Conservation (phyloP, 1,140 invertebrate species). For the Lepidurus arcticus region DNA sequence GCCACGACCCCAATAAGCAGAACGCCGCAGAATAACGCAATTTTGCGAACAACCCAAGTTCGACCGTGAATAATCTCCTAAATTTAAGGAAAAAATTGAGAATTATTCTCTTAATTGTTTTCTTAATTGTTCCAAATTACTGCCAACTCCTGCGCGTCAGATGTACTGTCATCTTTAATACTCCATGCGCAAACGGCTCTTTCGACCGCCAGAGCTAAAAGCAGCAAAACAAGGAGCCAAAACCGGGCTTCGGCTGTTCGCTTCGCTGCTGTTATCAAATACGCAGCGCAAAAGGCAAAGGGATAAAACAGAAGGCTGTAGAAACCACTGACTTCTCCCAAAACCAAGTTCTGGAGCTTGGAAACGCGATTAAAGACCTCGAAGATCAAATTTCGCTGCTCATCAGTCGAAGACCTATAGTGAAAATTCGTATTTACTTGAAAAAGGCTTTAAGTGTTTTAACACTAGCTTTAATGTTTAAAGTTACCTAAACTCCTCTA, state of each 20-base stretch:
- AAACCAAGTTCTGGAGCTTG: slow-evolving; percentile 49
- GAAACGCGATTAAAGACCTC: slow-evolving; percentile 54
- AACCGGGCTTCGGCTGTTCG: slow-evolving; percentile 50
- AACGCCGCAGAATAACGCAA: slow-evolving; percentile 38
- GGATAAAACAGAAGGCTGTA: slow-evolving; percentile 55
- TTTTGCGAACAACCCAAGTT: slow-evolving; percentile 42
- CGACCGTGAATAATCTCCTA: slow-evolving; percentile 41
- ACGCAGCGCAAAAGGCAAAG: slow-evolving; percentile 48
- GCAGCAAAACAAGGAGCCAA: slow-evolving; percentile 50
- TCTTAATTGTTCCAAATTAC: slow-evolving; percentile 17
- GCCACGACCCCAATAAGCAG: slow-evolving; percentile 39
- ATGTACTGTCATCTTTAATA: slow-evolving; percentile 25
- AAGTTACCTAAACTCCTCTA: slow-evolving; percentile 49
- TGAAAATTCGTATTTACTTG: no score
- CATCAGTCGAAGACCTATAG: slow-evolving; percentile 42
- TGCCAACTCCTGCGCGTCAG: slow-evolving; percentile 29
- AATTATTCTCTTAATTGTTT: slow-evolving; percentile 25
- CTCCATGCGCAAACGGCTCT: slow-evolving; percentile 37
- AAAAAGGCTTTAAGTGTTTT: no score
- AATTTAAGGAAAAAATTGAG: slow-evolving; percentile 29
- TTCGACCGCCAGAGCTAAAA: slow-evolving; percentile 45
- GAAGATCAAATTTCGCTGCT: slow-evolving; percentile 51
- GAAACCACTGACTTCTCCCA: slow-evolving; percentile 54
- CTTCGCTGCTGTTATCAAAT: slow-evolving; percentile 51
- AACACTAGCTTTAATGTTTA: background rate